phyloP scores from a whole-genome alignment of 2,797 vertebrate genomes.

The Xiphophorus birchmanni region DNA sequence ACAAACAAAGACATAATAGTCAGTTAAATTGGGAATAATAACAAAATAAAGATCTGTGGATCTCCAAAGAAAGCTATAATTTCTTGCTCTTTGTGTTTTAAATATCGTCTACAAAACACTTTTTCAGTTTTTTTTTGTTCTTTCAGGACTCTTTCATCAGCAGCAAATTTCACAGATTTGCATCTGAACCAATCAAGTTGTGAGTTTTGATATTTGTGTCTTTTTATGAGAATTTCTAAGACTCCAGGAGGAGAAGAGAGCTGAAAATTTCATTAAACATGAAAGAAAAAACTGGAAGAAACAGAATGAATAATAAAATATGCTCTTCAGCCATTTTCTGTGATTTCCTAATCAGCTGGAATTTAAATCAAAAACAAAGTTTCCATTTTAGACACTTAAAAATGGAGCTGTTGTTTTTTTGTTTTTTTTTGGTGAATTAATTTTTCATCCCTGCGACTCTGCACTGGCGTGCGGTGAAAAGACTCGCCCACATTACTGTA shows the following conservation, averaged over 20 bases:
- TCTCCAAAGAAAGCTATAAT: not conserved
- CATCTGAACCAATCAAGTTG: not conserved
- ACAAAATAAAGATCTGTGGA: not conserved
- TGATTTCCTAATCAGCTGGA: not conserved
- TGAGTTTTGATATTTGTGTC: not conserved
- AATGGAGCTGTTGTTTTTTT: too few species aligned
- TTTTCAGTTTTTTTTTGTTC: not conserved
- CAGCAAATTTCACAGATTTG: not conserved
- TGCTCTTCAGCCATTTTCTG: not conserved
- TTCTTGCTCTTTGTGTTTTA: not conserved
- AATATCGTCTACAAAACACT: not conserved
- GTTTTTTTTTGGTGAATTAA: not conserved
- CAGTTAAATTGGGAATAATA: not conserved
- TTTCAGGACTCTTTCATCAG: not conserved
- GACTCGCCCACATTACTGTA: not conserved
- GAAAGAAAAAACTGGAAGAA: not conserved
- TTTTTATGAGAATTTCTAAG: not conserved
- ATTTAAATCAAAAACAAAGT: not conserved
- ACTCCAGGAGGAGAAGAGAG: not conserved
- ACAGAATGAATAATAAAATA: not conserved
- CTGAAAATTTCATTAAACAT: not conserved
- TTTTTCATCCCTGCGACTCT: not conserved
- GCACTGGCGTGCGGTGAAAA: not conserved
- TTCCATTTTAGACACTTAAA: too few species aligned
- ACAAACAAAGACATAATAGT: not conserved